Evolutionary conservation across 2,888 invertebrate genomes (phyloP).

Genomic region (Drosophila dives): DNA sequence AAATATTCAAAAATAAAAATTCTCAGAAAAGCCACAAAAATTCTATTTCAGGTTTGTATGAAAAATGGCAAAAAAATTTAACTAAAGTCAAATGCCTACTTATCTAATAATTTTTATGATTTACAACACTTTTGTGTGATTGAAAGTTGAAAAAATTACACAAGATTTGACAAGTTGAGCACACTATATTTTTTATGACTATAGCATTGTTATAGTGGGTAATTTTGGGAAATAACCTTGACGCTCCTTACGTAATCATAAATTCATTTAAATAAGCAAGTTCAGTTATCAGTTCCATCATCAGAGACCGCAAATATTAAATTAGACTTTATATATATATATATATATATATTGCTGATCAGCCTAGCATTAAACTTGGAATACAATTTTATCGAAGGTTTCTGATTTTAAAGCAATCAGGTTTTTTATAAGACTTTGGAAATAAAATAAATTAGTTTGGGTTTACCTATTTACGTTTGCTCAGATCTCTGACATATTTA

Average conservation of each 20-base stretch:
- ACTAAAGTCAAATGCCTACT: not conserved
- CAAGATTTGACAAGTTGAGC: not conserved
- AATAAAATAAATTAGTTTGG: not conserved
- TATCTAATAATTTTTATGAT: not conserved
- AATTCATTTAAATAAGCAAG: not conserved
- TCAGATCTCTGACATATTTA: not conserved
- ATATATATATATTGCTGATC: not conserved
- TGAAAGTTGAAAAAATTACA: not conserved
- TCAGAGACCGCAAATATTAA: not conserved
- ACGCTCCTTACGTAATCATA: not conserved
- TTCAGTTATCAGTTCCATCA: not conserved
- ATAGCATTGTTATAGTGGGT: not conserved
- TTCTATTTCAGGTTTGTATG: not conserved
- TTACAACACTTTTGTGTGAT: not conserved
- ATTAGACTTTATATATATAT: not conserved
- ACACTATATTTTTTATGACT: not conserved
- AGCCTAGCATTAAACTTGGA: not conserved
- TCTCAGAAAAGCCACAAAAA: not conserved
- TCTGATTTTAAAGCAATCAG: not conserved
- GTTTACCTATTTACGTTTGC: not conserved
- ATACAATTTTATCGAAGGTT: not conserved
- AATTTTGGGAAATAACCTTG: not conserved
- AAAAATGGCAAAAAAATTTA: not conserved
- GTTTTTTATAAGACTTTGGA: not conserved
- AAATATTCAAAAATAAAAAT: not conserved